A percentile compares a stretch with the other conserved stretches of the same genome.
These are phyloP conservation scores for Agrotis segetum DNA, from an alignment of 2,888 invertebrate species.

Conservation along the genomic window DNA sequence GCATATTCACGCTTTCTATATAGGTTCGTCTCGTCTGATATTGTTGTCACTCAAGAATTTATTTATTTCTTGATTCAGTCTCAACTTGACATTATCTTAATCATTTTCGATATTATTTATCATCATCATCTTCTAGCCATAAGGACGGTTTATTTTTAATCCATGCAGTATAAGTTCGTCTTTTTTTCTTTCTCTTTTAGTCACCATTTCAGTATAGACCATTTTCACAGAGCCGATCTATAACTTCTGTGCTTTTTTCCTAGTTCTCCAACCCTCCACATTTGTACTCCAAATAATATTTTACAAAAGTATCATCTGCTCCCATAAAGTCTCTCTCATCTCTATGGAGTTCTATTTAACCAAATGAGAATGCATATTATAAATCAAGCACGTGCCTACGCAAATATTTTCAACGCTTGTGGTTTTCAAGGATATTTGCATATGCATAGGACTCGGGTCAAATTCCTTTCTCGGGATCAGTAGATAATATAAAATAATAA, in stretches of 20 bases:
- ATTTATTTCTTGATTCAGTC: not conserved
- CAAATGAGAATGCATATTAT: constrained; percentile 4
- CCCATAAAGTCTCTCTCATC: not conserved
- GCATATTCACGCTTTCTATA: not conserved
- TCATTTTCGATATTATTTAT: no score
- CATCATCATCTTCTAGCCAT: not conserved
- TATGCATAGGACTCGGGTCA: constrained; percentile 43
- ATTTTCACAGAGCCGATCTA: not conserved
- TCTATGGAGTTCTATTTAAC: not conserved
- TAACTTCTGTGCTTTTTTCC: no score
- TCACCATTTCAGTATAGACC: not conserved
- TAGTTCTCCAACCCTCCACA: not conserved
- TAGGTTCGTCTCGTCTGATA: not conserved
- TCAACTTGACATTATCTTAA: not conserved
- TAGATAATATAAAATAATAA: constrained; percentile 46
- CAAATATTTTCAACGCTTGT: constrained; percentile 34
- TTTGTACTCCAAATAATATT: not conserved
- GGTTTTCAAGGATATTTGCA: constrained; percentile 46
- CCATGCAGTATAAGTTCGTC: not conserved
- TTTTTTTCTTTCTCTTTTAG: not conserved
- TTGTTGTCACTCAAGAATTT: not conserved
- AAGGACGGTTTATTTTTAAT: not conserved
- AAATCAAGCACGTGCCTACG: constrained; percentile 17
- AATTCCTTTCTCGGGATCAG: constrained; percentile 45
- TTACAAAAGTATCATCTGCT: not conserved